These are phyloP conservation scores for Zaprionus lachaisei DNA, from an alignment of 1,140 invertebrate genomes.

Conservation along the genomic window DNA sequence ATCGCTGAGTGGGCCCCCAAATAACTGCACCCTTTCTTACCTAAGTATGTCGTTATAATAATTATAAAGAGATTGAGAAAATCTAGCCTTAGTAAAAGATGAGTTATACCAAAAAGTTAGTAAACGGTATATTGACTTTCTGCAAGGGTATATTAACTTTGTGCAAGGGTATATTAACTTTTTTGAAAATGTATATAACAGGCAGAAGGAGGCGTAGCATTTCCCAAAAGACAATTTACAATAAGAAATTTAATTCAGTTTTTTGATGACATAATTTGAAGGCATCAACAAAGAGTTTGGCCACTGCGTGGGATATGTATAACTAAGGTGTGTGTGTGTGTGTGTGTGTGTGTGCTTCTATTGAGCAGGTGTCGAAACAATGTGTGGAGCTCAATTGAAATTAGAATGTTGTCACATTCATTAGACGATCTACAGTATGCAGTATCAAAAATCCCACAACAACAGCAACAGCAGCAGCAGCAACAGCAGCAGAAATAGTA, in stretches of 20 bases:
- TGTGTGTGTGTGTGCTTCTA: background rate
- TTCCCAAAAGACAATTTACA: no score
- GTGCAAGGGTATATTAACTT: no score
- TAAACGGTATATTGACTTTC: no score
- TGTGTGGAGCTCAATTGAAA: constrained; percentile 75
- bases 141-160: no score
- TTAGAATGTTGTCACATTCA: constrained; percentile 81
- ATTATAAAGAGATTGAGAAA: no score
- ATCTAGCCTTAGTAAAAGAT: no score
- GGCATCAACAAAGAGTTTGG: no score
- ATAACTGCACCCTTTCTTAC: background rate
- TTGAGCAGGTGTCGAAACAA: constrained; percentile 77
- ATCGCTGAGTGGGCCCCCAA: background rate
- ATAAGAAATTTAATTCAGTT: no score
- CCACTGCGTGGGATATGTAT: no score
- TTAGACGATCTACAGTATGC: constrained; percentile 44
- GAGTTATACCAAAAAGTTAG: background rate
- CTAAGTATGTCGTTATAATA: background rate
- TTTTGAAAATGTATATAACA: no score
- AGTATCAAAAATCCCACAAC: constrained; percentile 13
- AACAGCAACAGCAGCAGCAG: constrained; percentile 20
- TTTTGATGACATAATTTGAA: background rate
- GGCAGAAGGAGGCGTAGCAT: no score
- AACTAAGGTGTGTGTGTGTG: background rate
- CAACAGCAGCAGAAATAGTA: constrained; percentile 17